Base-by-base conservation (phyloP, 2,888 invertebrate genomes). In the Archips crataeganus region DNA sequence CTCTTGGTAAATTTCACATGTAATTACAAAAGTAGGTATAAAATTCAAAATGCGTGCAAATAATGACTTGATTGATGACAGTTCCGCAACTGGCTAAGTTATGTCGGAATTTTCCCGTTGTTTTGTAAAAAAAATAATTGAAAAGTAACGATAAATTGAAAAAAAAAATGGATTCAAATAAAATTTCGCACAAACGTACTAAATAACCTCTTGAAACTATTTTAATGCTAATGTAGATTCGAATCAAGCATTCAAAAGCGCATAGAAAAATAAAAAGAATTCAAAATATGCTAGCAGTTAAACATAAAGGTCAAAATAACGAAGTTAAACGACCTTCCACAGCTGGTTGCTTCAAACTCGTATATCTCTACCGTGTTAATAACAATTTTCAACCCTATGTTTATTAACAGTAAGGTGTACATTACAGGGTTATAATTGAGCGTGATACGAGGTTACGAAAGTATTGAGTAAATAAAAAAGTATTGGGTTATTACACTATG, bases 291-390 rank as follows among this genome's bases (percentile, higher is more conserved):
- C 11, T 42, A 9, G 49, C 47, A 10, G 23, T 66, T 60, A 34
- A 77, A 75, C 70, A 78, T 77, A 84, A 84, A 84, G 85, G 84
- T 85, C 84, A 85, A 69, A 79, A 80, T 79, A 75, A 75, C 81
- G 81, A 82, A 79, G 80, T 82, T 81, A 82, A 85, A 85, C 83
- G 90, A 90, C 90, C 91, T 91, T 89, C 89, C 88, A 81, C 87
- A 90, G 88, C 65, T 15, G 15, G 11, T 36, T 32, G 6, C 34
- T 23, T 9, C n/a, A n/a, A 63, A 8, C 45, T 64, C 64, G 4
- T 64, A 64, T 49, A 0, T 34, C 32, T 45, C 11, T 45, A 65
- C 2, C 13, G 49, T 11, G 6, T 36, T 15, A 1, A 13, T 32
- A 32, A n/a, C 11, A 47, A 64, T n/a, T 49, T 64, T 32, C 13